A percentile compares a stretch with the other conserved stretches of the same genome.
Conservation (phyloP, 1,140 invertebrate genomes). For the Oreohelix idahoensis region DNA sequence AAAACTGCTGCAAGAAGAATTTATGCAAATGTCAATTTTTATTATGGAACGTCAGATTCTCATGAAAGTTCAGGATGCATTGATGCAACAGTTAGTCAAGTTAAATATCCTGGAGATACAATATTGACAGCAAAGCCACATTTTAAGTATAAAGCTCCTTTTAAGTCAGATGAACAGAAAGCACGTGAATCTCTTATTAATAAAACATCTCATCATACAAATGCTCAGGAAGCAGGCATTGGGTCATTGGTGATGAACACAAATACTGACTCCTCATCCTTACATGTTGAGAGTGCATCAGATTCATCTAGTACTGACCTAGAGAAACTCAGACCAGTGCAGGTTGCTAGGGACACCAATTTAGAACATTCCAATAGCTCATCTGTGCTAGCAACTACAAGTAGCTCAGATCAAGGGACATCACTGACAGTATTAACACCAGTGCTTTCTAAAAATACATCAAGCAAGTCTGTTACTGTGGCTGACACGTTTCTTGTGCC, state of each 20-base stretch:
- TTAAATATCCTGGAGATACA: not conserved
- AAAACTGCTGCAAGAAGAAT: conserved; percentile 69
- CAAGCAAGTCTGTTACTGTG: not conserved
- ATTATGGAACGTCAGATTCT: conserved; percentile 69
- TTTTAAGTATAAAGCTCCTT: not conserved
- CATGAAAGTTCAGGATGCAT: not conserved
- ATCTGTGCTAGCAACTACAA: not conserved
- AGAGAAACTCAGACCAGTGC: not conserved
- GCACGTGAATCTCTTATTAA: not conserved
- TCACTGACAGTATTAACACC: not conserved
- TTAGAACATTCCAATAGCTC: not conserved
- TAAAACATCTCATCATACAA: not conserved
- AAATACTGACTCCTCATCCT: not conserved
- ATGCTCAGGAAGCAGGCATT: not conserved
- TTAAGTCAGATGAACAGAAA: not conserved
- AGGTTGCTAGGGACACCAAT: not conserved
- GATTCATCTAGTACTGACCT: not conserved
- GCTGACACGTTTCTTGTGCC: not conserved
- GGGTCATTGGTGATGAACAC: not conserved
- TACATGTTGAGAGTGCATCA: not conserved
- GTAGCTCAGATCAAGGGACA: not conserved
- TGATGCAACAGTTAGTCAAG: not conserved
- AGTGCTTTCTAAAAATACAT: not conserved
- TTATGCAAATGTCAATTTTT: conserved; percentile 75
- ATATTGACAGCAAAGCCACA: not conserved